Evolutionary conservation across 2,113 vertebrate species (phyloP), one percentile per base, ranked within the genome.

Genomic region (Conger conger): DNA sequence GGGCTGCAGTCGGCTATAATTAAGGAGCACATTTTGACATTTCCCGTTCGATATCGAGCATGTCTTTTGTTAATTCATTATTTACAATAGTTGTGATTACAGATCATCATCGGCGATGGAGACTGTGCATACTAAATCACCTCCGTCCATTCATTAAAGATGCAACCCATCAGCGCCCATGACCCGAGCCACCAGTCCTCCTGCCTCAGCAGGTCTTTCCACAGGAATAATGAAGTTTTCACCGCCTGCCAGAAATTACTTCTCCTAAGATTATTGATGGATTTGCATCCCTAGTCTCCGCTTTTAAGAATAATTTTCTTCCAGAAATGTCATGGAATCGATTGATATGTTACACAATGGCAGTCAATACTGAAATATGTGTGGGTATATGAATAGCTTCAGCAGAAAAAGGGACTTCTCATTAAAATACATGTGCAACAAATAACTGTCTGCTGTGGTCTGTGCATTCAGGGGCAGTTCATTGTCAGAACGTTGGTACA

Each of bases 311-410:
- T 88, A n/a, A 88, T 88, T 88, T 89, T 89, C 80, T 78, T 81
- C 82, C 88, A 86, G 88, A 92, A 91, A 92, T 93, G 87, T 90
- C 87, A 90, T 87, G 53, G 85, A 90, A 92, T 92, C 90, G n/a
- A 82, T 76, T 81, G 82, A 89, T 83, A 88, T 83, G 82, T 86
- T 87, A 83, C 84, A 88, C 86, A 86, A 50, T 57, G 27, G 0
- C 86, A 90, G 92, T 93, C 92, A 89, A 93, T 93, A 89, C 85
- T 87, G 63, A 90, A 89, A 92, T 90, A 88, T 84, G 82, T 83
- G 27, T 82, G 88, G 76, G 82, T 38, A 84, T 87, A 87, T 86
- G 79, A 89, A 91, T 86, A 90, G 87, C 68, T 84, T 76, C 68
- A 81, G 18, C 80, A 76, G 54, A 80, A 36, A 80, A 45, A 63